These are phyloP conservation scores for Drosophila baimaii DNA, from an alignment of 1,140 invertebrate genomes.

Conservation along the genomic window DNA sequence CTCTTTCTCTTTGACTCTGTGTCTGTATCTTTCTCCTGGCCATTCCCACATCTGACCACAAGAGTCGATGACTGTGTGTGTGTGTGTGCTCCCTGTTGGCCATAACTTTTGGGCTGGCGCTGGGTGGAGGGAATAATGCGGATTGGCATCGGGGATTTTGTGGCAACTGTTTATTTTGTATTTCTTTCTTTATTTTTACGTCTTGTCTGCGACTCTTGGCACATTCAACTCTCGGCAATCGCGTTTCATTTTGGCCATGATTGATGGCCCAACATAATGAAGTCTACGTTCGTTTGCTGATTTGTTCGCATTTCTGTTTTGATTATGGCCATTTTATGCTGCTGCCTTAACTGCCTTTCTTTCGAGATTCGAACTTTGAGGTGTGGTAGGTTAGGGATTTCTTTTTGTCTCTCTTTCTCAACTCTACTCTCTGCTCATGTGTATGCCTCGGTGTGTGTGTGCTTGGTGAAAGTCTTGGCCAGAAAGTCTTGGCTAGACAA, in stretches of 20 bases:
- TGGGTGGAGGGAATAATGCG: slow-evolving; percentile 10
- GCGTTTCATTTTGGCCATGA: slow-evolving; percentile 72
- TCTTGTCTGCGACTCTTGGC: slow-evolving; percentile 50
- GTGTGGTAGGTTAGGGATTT: slow-evolving; percentile 79
- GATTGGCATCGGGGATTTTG: slow-evolving; percentile 24
- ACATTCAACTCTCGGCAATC: slow-evolving; percentile 62
- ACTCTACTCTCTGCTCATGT: slow-evolving; percentile 6
- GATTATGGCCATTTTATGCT: slow-evolving; percentile 72
- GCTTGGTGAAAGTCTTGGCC: slow-evolving; percentile 57
- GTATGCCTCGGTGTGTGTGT: background rate
- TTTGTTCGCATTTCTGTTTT: slow-evolving; percentile 74
- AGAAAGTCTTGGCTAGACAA: slow-evolving; percentile 45
- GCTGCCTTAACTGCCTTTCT: slow-evolving; percentile 62
- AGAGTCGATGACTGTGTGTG: slow-evolving; percentile 52
- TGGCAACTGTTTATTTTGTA: slow-evolving; percentile 57
- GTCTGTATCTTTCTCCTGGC: slow-evolving; percentile 7
- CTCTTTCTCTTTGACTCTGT: background rate
- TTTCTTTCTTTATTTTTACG: slow-evolving; percentile 30
- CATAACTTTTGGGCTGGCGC: slow-evolving; percentile 28
- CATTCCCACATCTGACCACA: slow-evolving; percentile 61
- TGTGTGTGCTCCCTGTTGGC: slow-evolving; percentile 24
- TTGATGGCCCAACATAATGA: slow-evolving; percentile 73
- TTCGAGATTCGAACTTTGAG: slow-evolving; percentile 37
- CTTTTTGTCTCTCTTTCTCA: slow-evolving; percentile 13
- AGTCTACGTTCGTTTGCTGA: slow-evolving; percentile 70